These are phyloP conservation scores for Thamnophis elegans DNA, from an alignment of 2,797 vertebrate species.

Conservation along the genomic window DNA sequence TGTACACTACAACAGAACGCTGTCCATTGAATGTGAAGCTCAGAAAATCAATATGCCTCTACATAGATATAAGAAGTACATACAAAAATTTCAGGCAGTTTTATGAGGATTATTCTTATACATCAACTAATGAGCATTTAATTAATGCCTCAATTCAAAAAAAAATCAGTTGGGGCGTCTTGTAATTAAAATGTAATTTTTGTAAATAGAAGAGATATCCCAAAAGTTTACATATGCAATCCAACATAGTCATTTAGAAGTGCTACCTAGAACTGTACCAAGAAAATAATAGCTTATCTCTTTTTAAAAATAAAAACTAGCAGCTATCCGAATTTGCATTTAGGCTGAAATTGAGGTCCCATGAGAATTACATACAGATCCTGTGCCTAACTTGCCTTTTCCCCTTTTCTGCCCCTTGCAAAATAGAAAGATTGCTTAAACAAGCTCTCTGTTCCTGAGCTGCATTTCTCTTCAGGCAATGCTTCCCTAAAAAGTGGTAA, in stretches of 20 bases:
- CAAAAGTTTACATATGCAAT: neutral
- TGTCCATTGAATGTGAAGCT: neutral
- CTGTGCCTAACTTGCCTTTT: neutral
- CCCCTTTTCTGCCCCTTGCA: neutral
- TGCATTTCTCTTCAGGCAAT: neutral
- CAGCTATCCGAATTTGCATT: neutral
- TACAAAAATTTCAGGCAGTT: neutral
- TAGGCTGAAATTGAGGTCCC: neutral
- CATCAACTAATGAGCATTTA: neutral
- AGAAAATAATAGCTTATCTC: neutral
- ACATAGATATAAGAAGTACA: neutral
- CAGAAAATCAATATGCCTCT: neutral
- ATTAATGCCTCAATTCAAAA: neutral
- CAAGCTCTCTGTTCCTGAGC: neutral
- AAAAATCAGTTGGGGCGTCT: neutral
- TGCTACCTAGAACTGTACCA: neutral
- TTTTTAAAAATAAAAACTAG: neutral
- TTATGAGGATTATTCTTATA: neutral
- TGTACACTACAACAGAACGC: neutral
- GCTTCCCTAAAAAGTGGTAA: neutral
- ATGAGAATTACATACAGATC: neutral
- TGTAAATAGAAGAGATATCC: neutral
- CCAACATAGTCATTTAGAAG: neutral
- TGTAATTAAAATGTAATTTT: neutral
- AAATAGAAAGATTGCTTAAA: neutral